Percentiles rank a stretch among this genome's conserved stretches.
phyloP scores from a whole-genome alignment of 2,797 vertebrate genomes.

The Mormyrops boulengeri region DNA sequence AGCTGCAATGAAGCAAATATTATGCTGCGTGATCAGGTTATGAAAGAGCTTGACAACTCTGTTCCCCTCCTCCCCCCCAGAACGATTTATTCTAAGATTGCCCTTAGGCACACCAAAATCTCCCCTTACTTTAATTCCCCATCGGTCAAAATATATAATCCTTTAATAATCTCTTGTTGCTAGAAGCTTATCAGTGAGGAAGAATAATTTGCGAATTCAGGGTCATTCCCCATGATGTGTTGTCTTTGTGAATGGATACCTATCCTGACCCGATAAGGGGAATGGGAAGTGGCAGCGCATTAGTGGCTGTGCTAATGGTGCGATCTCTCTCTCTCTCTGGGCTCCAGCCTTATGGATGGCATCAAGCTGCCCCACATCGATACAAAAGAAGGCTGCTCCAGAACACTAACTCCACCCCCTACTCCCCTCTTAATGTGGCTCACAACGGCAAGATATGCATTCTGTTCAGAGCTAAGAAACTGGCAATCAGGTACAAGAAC shows the following conservation, averaged over 20 bases:
- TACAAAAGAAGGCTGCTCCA: slow-evolving; percentile 67
- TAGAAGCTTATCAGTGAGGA: neutral
- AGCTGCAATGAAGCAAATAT: neutral
- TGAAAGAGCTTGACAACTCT: neutral
- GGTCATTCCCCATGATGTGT: neutral
- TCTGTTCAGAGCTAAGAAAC: slow-evolving; percentile 86
- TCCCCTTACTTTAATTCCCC: neutral
- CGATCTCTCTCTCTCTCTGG: slow-evolving; percentile 6
- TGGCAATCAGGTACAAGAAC: slow-evolving; percentile 82
- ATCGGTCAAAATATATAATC: neutral
- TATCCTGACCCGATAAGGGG: neutral
- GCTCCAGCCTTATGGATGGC: slow-evolving; percentile 64
- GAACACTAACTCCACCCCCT: slow-evolving; percentile 58
- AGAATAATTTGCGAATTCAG: neutral
- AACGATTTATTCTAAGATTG: neutral
- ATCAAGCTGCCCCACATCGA: slow-evolving; percentile 57
- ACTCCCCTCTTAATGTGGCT: slow-evolving; percentile 73
- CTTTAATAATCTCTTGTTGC: neutral
- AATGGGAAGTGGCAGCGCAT: neutral
- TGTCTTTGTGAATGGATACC: neutral
- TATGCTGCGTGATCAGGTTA: neutral
- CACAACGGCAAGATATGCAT: slow-evolving; percentile 81
- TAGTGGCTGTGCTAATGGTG: neutral
- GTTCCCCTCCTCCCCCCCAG: neutral
- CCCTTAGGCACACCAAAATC: neutral